Percentiles rank a stretch among this genome's conserved stretches.
phyloP scores from a whole-genome alignment of 1,140 invertebrate species.

The Potamilus streckersoni region DNA sequence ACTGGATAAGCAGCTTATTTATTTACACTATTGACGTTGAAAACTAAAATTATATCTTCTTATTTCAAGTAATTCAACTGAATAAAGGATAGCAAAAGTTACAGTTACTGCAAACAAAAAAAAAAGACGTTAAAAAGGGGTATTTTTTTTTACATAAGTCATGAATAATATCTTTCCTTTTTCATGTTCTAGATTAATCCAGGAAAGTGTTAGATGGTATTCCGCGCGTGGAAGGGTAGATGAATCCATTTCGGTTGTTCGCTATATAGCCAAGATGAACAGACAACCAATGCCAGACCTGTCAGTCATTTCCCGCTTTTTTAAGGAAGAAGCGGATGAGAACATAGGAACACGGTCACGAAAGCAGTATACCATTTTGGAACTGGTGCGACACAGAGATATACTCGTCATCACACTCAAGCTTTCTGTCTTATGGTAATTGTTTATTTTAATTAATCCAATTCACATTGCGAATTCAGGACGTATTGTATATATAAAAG shows the following conservation, averaged over 20 bases:
- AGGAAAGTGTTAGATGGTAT: slow-evolving; percentile 20
- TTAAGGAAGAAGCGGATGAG: background rate
- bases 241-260: slow-evolving; percentile 12
- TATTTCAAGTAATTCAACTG: background rate
- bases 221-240: slow-evolving; percentile 2
- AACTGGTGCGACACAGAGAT: background rate
- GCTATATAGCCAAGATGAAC: slow-evolving; percentile 7
- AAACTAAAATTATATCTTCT: background rate
- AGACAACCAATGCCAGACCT: background rate
- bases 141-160: background rate
- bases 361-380: slow-evolving; percentile 13
- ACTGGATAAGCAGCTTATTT: background rate
- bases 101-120: background rate
- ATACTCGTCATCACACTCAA: background rate
- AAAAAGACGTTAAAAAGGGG: background rate
- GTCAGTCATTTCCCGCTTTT: background rate
- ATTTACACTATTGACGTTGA: background rate
- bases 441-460: background rate
- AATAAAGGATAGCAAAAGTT: background rate
- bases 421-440: slow-evolving; percentile 8
- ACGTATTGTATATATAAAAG: too few species aligned
- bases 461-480: too few species aligned
- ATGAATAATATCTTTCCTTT: background rate
- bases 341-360: background rate
- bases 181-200: slow-evolving; percentile 9